These are phyloP conservation scores for Oryzias melastigma DNA, from an alignment of 2,113 vertebrate species.

Conservation along the genomic window DNA sequence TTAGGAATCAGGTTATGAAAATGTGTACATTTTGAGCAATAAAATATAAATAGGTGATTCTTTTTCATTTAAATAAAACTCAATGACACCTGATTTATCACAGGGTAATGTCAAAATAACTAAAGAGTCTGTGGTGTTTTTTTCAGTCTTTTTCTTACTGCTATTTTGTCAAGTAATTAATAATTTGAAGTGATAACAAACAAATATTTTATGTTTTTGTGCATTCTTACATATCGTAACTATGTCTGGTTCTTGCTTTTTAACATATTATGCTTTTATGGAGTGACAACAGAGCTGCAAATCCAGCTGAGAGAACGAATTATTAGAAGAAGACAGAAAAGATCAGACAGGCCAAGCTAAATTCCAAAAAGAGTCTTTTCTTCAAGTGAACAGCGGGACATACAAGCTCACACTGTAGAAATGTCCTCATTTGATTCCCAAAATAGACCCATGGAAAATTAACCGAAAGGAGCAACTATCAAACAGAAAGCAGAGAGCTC, in stretches of 20 bases:
- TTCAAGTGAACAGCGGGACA: background rate
- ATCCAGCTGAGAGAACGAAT: conserved; percentile 16
- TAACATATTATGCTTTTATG: background rate
- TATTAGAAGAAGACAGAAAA: conserved; percentile 27
- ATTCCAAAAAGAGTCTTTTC: conserved; percentile 22
- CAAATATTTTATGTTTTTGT: too few species aligned
- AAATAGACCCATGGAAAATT: conserved; percentile 20
- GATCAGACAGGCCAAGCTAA: conserved; percentile 14
- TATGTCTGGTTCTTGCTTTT: conserved; percentile 5
- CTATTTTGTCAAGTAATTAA: too few species aligned
- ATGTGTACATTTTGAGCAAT: too few species aligned
- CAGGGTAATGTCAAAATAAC: too few species aligned
- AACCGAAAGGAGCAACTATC: conserved; percentile 15
- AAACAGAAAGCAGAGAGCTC: conserved; percentile 11
- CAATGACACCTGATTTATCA: too few species aligned
- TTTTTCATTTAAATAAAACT: too few species aligned
- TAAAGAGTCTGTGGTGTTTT: too few species aligned
- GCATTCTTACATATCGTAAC: background rate
- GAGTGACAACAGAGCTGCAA: conserved; percentile 19
- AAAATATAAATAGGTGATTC: too few species aligned
- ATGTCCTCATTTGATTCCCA: conserved; percentile 31
- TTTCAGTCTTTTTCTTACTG: too few species aligned
- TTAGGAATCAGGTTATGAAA: too few species aligned
- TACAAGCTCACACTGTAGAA: background rate
- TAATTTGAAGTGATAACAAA: too few species aligned